phyloP scores from a whole-genome alignment of 2,113 vertebrate species.

The Dolichallabes microphthalmus region DNA sequence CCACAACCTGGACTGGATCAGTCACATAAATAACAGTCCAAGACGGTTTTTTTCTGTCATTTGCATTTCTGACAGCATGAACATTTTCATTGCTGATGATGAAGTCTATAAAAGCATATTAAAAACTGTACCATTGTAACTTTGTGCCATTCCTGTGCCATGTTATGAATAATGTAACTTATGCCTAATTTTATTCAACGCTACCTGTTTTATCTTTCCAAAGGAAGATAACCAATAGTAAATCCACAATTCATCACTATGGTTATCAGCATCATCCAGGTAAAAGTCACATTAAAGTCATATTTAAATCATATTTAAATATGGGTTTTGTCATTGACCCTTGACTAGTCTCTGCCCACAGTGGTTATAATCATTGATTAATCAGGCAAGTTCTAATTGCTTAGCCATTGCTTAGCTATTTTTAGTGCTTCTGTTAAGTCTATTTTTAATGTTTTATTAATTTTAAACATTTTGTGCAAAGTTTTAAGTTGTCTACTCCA shows the following conservation, averaged over 20 bases:
- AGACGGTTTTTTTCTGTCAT: slow-evolving; percentile 55
- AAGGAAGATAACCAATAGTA: slow-evolving; percentile 29
- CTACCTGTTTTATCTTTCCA: slow-evolving; percentile 31
- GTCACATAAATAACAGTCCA: slow-evolving; percentile 46
- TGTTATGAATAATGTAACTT: not conserved
- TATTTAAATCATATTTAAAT: not conserved
- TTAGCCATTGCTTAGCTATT: not conserved
- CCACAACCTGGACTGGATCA: slow-evolving; percentile 55
- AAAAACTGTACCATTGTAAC: not conserved
- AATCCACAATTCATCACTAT: not conserved
- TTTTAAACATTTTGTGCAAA: not conserved
- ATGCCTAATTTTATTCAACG: slow-evolving; percentile 40
- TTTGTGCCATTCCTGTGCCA: not conserved
- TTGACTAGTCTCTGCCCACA: not conserved
- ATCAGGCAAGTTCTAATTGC: not conserved
- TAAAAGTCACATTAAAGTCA: not conserved
- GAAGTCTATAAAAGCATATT: not conserved
- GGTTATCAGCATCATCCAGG: not conserved
- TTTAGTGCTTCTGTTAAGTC: not conserved
- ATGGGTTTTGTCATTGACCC: not conserved
- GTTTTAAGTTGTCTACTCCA: not conserved
- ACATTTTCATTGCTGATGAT: not conserved
- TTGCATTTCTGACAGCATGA: slow-evolving; percentile 2
- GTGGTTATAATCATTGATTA: not conserved
- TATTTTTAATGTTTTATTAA: not conserved